A percentile compares a stretch with the other conserved stretches of the same genome.
These are phyloP conservation scores for Orestias chungarensis DNA, from an alignment of 2,797 vertebrate genomes.

Conservation along the genomic window DNA sequence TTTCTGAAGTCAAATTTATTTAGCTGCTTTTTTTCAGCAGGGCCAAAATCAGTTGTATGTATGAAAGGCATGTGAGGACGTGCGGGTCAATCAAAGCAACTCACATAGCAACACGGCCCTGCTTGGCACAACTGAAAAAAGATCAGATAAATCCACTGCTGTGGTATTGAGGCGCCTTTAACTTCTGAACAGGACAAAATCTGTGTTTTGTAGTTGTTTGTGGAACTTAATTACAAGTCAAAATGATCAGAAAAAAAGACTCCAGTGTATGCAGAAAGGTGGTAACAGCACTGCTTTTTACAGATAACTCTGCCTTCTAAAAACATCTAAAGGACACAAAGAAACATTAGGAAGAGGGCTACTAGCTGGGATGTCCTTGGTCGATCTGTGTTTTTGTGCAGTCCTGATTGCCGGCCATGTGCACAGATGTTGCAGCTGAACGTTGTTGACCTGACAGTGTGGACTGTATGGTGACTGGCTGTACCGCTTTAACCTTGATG, in stretches of 20 bases:
- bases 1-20: constrained; percentile 29
- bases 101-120: constrained; percentile 69
- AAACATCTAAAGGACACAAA: constrained; percentile 21
- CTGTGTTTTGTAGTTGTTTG: constrained; percentile 46
- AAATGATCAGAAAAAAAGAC: constrained; percentile 46
- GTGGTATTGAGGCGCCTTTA: constrained; percentile 38
- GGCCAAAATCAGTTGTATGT: constrained; percentile 32
- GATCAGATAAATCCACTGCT: constrained; percentile 61
- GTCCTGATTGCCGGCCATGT: constrained; percentile 43
- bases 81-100: constrained; percentile 70
- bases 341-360: constrained; percentile 38
- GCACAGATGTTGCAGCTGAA: constrained; percentile 59
- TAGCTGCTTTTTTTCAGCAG: constrained; percentile 41
- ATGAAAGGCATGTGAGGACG: constrained; percentile 40
- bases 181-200: constrained; percentile 39
- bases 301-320: constrained; percentile 17
- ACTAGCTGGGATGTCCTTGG: constrained; percentile 44
- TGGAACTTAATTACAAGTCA: constrained; percentile 40
- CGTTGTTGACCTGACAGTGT: constrained; percentile 57
- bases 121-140: constrained; percentile 59
- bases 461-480: constrained; percentile 32
- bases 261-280: constrained; percentile 34
- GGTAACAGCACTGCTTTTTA: constrained; percentile 24
- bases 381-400: constrained; percentile 35
- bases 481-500: constrained; percentile 42